Base-by-base conservation (phyloP, 2,888 invertebrate species). In the Xestobium rufovillosum region DNA sequence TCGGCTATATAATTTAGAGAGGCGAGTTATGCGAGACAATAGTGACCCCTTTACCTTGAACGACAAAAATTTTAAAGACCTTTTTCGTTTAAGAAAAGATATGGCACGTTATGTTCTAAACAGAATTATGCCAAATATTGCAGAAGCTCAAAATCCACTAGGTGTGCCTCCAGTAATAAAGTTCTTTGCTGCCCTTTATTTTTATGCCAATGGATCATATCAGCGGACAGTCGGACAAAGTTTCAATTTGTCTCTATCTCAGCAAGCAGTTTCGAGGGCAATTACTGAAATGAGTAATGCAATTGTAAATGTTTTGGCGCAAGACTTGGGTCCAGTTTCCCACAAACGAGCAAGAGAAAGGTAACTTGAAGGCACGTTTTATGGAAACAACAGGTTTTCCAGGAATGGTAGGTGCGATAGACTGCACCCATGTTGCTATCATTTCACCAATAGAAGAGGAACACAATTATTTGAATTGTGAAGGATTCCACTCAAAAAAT, bases 401-500 rank as follows among this genome's bases (percentile, higher is more conserved):
- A 30, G 39, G 34, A 9, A 15, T 39, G 29, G 19, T 39, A 10
- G 39, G 39, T 17, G 12, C 12, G 8, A 26, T 41, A 4, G 40
- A 38, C 26, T 43, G 35, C 26, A 43, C 40, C 10, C 38, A 43
- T 42, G 30, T 42, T 2, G 44, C 45, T 4, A 46, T 44, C 29
- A 14, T 38, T 26, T 38, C 38, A 17, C 45, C 47, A 14, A 13
- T 9, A 13, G 35, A 32, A 30, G 41, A 49, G 32, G 47, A 46
- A 34, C 45, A 49, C 28, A 46, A 48, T 43, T 47, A 49, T 34
- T 25, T 48, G 1, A 46, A 48, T 13, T 32, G 45, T 17, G 45
- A 44, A 40, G 36, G 37, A 11, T 45, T 38, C 37, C 43, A 47
- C 19, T 45, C 47, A 13, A 44, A 47, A 39, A 47, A 45, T 39